Conservation (phyloP, 2,113 vertebrate genomes). For the Oncorhynchus clarkii region DNA sequence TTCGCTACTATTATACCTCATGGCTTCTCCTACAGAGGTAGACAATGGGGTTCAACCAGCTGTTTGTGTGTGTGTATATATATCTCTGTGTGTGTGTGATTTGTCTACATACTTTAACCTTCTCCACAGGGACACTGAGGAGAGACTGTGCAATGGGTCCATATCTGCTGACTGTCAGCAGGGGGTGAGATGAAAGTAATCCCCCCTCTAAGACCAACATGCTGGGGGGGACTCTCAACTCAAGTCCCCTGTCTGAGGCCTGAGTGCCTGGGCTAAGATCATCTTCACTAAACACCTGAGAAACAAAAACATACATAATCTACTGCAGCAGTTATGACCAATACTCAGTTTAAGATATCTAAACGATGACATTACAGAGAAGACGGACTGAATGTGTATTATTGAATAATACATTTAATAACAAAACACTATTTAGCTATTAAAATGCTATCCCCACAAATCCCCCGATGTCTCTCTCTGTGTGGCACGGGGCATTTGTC, state of each 20-base stretch:
- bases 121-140: conserved; percentile 35
- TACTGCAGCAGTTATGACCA: not conserved
- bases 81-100: not conserved
- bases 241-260: conserved; percentile 33
- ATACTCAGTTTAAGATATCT: too few species aligned
- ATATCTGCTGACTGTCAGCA: conserved; percentile 46
- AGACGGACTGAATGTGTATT: too few species aligned
- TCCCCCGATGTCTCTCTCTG: not conserved
- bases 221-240: conserved; percentile 45
- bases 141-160: conserved; percentile 33
- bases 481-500: not conserved
- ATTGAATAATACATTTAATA: too few species aligned
- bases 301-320: not conserved
- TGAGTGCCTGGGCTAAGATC: conserved; percentile 32
- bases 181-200: conserved; percentile 51
- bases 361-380: too few species aligned
- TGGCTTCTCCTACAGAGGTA: conserved; percentile 17
- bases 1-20: conserved; percentile 44
- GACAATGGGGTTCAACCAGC: conserved; percentile 53
- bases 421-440: too few species aligned
- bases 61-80: not conserved
- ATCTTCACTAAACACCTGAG: conserved; percentile 27
- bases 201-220: conserved; percentile 43
- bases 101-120: conserved; percentile 45
- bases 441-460: too few species aligned